Conservation (phyloP, 2,113 vertebrate genomes). For the Microcebus jonahi region DNA sequence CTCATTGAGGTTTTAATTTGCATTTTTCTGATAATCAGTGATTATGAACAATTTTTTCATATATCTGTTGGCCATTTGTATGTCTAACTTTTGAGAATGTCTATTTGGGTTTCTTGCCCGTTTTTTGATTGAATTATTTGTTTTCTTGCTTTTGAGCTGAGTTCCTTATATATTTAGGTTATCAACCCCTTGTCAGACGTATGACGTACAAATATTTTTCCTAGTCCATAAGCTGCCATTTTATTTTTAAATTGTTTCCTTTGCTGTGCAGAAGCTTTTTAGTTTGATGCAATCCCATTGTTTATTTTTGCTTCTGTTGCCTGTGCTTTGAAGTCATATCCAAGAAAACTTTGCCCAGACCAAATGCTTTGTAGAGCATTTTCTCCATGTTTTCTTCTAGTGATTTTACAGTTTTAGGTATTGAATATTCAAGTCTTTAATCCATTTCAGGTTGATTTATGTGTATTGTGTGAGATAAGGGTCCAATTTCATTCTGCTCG, state of each 20-base stretch:
- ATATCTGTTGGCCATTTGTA: neutral
- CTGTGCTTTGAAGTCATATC: neutral
- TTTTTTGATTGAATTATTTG: neutral
- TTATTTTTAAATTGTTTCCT: neutral
- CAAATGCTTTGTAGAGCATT: neutral
- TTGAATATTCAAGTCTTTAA: neutral
- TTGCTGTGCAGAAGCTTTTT: neutral
- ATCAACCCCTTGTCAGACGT: neutral
- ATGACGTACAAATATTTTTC: neutral
- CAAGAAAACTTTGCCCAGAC: neutral
- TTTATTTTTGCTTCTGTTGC: neutral
- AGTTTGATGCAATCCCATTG: neutral
- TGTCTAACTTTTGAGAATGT: neutral
- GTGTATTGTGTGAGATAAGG: neutral
- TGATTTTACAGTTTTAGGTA: neutral
- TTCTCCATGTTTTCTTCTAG: neutral
- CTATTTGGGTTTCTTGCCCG: neutral
- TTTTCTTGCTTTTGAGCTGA: neutral
- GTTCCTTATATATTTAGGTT: neutral
- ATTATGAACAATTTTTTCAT: neutral
- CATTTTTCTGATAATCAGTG: neutral
- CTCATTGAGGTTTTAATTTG: neutral
- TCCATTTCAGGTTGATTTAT: neutral
- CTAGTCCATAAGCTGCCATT: too few relatives aligned
- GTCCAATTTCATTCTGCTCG: neutral